Conservation (phyloP, 2,113 vertebrate genomes). For the Nothoprocta pentlandii region DNA sequence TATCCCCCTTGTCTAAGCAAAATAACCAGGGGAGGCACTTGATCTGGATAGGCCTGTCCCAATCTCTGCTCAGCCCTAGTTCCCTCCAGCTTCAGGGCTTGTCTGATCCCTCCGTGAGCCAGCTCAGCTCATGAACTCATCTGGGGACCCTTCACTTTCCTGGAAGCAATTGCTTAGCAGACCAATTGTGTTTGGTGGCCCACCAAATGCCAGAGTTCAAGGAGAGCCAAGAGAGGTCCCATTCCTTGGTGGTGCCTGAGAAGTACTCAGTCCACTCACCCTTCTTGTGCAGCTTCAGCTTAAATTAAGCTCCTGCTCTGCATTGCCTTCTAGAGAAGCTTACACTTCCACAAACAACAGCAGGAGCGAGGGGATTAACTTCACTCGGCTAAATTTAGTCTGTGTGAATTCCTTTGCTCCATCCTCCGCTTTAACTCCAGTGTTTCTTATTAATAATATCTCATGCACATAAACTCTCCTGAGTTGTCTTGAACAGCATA, state of each 20-base stretch:
- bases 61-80: background rate
- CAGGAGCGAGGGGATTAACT: background rate
- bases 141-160: background rate
- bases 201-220: background rate
- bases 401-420: background rate
- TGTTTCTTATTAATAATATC: background rate
- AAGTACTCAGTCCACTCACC: background rate
- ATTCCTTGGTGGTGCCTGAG: background rate
- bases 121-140: background rate
- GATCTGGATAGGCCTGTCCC: background rate
- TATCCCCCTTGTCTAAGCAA: background rate
- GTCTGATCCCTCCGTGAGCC: background rate
- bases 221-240: background rate
- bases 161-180: background rate
- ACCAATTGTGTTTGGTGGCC: background rate
- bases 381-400: background rate
- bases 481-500: background rate
- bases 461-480: background rate
- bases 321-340: conserved; percentile 3
- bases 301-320: background rate
- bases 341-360: background rate
- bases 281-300: background rate
- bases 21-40: background rate
- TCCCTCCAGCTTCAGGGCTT: background rate
- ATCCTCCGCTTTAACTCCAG: background rate